Conservation (phyloP, 2,888 invertebrate genomes). For the Onthophagus sagittarius region DNA sequence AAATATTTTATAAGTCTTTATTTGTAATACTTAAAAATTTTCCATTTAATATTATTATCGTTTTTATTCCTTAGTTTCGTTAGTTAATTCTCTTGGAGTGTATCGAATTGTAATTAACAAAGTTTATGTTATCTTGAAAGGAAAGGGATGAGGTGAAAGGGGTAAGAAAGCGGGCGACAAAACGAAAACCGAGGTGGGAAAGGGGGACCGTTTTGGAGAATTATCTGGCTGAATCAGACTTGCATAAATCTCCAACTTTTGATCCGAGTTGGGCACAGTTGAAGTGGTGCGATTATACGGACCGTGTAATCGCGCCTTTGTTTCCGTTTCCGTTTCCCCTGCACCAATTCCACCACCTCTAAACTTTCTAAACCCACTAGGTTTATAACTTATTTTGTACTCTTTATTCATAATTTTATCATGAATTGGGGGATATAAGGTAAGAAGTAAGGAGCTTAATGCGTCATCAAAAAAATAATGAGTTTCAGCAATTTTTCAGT, state of each 20-base stretch:
- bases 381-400: too few species aligned
- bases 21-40: too few species aligned
- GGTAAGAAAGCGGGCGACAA: constrained; percentile 21
- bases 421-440: too few species aligned
- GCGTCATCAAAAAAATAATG: too few species aligned
- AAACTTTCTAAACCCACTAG: not conserved
- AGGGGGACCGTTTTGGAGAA: not conserved
- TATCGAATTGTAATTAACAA: constrained; percentile 28
- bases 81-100: constrained; percentile 15
- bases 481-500: not conserved
- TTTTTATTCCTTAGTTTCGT: not conserved
- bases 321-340: constrained; percentile 58
- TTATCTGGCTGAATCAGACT: constrained; percentile 37
- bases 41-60: not conserved
- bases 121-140: constrained; percentile 19
- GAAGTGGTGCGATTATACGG: constrained; percentile 11
- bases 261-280: constrained; percentile 29
- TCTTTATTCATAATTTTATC: too few species aligned
- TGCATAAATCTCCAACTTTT: constrained; percentile 41
- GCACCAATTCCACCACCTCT: constrained; percentile 46
- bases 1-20: too few species aligned
- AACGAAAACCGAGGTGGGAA: not conserved
- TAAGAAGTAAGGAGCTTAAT: too few species aligned
- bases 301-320: constrained; percentile 63
- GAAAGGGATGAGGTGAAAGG: constrained; percentile 13